Evolutionary conservation across 2,797 vertebrate species (phyloP).

Genomic region (Rhodeus uyekii): DNA sequence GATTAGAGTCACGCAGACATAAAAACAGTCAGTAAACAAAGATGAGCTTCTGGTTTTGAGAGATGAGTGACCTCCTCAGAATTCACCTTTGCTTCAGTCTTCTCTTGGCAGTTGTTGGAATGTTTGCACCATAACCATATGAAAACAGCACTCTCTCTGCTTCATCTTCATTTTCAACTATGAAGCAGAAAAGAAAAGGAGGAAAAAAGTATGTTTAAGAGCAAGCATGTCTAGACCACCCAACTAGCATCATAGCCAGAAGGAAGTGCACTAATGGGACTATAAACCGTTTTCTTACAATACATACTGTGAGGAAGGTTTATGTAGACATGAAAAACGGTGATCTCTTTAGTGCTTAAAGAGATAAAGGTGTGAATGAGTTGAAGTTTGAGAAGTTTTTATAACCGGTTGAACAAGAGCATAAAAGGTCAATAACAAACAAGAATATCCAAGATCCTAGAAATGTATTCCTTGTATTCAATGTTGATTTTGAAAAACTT

Average conservation of each 20-base stretch:
- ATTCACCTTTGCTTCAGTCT: conserved; percentile 93
- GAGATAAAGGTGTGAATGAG: neutral
- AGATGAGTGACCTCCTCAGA: neutral
- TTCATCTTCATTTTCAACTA: conserved; percentile 93
- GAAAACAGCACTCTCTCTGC: conserved; percentile 96
- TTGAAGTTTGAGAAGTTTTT: neutral
- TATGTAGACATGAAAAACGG: neutral
- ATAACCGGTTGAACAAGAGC: neutral
- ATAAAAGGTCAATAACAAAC: neutral
- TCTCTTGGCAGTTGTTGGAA: conserved; percentile 95
- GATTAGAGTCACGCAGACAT: conserved; percentile 44
- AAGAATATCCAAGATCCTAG: neutral
- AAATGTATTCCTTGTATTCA: neutral
- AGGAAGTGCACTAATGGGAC: conserved; percentile 7
- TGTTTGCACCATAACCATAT: conserved; percentile 95
- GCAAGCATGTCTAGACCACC: conserved; percentile 45
- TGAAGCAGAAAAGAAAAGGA: conserved; percentile 14
- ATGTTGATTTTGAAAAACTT: neutral
- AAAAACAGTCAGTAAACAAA: conserved; percentile 28
- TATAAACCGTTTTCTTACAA: conserved; percentile 26
- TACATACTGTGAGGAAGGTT: conserved; percentile 1
- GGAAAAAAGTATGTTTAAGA: neutral
- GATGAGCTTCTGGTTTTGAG: conserved; percentile 13
- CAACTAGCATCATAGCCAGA: conserved; percentile 13
- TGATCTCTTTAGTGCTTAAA: conserved; percentile 3